phyloP scores from a whole-genome alignment of 2,113 vertebrate species.

The Chaetura pelagica region DNA sequence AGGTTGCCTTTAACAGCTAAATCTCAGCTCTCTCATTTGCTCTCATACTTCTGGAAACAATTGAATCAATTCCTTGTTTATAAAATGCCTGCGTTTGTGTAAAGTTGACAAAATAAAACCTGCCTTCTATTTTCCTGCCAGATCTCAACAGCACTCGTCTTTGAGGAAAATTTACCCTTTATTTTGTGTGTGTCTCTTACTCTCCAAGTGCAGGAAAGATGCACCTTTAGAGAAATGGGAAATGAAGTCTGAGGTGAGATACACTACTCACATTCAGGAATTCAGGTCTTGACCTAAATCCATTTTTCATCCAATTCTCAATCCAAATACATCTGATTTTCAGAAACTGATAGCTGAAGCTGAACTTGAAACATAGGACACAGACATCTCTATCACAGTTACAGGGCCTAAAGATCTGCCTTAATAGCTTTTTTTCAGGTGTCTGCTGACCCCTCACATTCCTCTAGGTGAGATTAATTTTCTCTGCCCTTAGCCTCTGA shows the following conservation, averaged over 20 bases:
- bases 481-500: neutral
- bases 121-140: conserved; percentile 34
- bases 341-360: neutral
- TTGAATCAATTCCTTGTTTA: conserved; percentile 55
- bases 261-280: neutral
- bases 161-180: conserved; percentile 21
- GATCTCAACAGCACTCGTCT: neutral
- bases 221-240: neutral
- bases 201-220: neutral
- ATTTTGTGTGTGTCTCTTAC: neutral
- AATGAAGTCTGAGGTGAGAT: neutral
- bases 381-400: neutral
- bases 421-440: neutral
- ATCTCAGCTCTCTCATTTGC: neutral
- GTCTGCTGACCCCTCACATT: neutral
- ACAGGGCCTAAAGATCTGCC: neutral
- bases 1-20: conserved; percentile 53
- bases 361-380: neutral
- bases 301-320: neutral
- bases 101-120: conserved; percentile 48
- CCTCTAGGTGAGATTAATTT: neutral
- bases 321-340: neutral
- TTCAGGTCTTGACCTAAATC: conserved; percentile 19
- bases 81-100: conserved; percentile 38
- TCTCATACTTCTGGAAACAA: conserved; percentile 50